phyloP scores from a whole-genome alignment of 2,797 vertebrate genomes.

The Danio aesculapii region DNA sequence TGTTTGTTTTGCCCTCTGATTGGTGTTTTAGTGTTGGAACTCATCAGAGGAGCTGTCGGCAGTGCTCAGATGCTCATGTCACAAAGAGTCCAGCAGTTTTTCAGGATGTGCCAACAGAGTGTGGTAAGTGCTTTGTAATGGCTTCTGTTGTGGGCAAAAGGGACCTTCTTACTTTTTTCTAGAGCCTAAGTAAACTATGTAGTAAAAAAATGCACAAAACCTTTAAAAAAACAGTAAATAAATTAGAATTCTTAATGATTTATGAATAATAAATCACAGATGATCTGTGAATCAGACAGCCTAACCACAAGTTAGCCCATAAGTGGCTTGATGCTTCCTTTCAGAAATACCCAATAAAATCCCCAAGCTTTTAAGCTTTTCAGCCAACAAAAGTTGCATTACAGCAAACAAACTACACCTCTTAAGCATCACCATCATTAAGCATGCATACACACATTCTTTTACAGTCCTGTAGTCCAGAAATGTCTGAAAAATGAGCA shows the following conservation, averaged over 20 bases:
- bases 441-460: too few relatives aligned
- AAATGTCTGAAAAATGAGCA: slow-evolving; percentile 38
- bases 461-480: too few relatives aligned
- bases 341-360: not conserved
- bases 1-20: not conserved
- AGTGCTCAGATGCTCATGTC: slow-evolving; percentile 98
- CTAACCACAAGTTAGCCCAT: too few relatives aligned
- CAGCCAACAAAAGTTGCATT: not conserved
- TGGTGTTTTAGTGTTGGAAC: slow-evolving; percentile 86
- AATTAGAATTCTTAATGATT: not conserved
- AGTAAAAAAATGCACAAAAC: not conserved
- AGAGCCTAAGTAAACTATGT: not conserved
- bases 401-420: too few relatives aligned
- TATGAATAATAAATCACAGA: not conserved
- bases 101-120: slow-evolving; percentile 97
- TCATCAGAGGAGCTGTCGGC: slow-evolving; percentile 95
- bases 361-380: not conserved
- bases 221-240: not conserved
- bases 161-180: not conserved
- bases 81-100: slow-evolving; percentile 99
- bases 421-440: too few relatives aligned
- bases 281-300: too few relatives aligned
- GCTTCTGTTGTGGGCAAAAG: not conserved
- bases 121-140: slow-evolving; percentile 83
- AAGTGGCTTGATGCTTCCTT: too few relatives aligned